These are phyloP conservation scores for Tangara arthus DNA, from an alignment of 2,797 vertebrate species.

Conservation along the genomic window DNA sequence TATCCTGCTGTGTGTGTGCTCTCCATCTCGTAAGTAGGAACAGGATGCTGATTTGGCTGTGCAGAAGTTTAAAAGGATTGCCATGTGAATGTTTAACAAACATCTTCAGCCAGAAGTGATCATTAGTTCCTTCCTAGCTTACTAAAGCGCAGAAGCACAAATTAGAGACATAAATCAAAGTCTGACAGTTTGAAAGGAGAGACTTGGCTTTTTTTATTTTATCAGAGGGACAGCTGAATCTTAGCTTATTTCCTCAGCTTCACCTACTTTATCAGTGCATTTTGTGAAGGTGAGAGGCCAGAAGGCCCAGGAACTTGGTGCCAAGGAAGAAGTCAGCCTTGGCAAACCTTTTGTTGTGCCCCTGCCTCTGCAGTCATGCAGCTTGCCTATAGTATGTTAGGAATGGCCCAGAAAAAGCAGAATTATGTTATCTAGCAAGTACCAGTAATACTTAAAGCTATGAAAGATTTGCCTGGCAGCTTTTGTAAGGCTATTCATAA, in stretches of 20 bases:
- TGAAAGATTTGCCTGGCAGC: slow-evolving; percentile 24
- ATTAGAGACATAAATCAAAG: background rate
- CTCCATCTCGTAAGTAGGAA: background rate
- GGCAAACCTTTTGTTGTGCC: background rate
- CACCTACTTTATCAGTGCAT: background rate
- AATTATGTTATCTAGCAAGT: slow-evolving; percentile 54
- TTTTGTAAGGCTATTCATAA: slow-evolving; percentile 4
- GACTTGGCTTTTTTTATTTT: background rate
- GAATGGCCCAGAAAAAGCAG: slow-evolving; percentile 23
- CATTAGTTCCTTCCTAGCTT: background rate
- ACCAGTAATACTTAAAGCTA: slow-evolving; percentile 12
- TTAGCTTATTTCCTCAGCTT: background rate
- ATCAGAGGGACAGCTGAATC: background rate
- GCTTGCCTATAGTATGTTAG: background rate
- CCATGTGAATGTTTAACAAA: background rate
- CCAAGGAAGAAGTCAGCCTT: background rate
- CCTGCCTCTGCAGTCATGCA: background rate
- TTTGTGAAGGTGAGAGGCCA: background rate
- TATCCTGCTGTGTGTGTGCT: background rate
- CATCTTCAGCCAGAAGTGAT: background rate
- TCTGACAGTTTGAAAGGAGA: background rate
- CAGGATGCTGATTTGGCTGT: background rate
- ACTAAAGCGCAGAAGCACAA: background rate
- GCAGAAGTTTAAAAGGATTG: background rate
- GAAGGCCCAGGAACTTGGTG: background rate